Conservation (phyloP, 1,140 invertebrate species). For the Gryllus bimaculatus region DNA sequence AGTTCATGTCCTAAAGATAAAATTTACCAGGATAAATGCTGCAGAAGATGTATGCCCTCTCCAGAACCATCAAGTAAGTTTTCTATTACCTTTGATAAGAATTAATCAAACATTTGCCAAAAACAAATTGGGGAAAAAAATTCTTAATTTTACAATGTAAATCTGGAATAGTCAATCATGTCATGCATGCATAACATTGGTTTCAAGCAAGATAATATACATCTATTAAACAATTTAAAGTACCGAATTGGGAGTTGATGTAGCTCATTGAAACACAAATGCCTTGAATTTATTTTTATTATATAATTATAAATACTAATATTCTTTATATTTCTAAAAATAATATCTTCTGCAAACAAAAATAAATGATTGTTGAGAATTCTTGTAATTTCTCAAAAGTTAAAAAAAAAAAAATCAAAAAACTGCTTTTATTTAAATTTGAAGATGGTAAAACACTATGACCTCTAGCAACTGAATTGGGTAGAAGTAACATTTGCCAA, state of each 20-base stretch:
- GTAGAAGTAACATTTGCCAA: no score
- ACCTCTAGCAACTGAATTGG: no score
- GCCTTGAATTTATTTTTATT: background rate
- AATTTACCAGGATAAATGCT: slow-evolving; percentile 52
- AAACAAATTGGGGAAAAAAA: no score
- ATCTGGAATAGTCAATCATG: no score
- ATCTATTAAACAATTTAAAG: no score
- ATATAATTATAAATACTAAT: background rate
- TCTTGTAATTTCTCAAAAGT: background rate
- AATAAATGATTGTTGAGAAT: background rate
- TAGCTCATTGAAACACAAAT: background rate
- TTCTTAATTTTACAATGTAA: no score
- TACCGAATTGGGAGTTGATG: no score
- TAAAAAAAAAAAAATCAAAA: background rate
- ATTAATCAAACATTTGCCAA: no score
- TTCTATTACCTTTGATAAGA: no score
- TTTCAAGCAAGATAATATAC: no score
- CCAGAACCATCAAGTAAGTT: slow-evolving; percentile 36
- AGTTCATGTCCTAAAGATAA: slow-evolving; percentile 42
- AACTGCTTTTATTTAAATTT: background rate
- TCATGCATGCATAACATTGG: no score
- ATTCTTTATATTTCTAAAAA: background rate
- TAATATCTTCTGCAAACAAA: background rate
- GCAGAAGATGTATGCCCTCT: slow-evolving; percentile 47
- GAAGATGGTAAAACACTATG: no score